phyloP scores from a whole-genome alignment of 1,140 invertebrate genomes.

The Plectrocnemia conspersa region DNA sequence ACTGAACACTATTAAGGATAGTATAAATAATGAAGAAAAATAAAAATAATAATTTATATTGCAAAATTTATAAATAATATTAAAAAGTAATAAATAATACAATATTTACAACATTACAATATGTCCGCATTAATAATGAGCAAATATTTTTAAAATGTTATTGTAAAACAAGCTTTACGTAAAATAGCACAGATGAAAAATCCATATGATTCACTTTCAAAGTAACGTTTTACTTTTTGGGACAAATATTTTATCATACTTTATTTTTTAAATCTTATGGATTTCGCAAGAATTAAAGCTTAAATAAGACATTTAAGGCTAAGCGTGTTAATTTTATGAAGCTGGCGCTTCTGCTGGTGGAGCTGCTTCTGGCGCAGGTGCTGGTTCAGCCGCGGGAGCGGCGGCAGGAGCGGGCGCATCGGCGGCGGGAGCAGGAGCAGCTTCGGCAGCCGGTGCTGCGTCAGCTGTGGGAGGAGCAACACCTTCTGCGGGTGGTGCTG shows the following conservation, averaged over 20 bases:
- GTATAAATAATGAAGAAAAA: too few relatives aligned
- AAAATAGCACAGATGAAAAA: too few relatives aligned
- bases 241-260: too few relatives aligned
- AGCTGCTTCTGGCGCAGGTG: constrained; percentile 35
- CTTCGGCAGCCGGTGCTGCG: constrained; percentile 23
- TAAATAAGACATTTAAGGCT: constrained; percentile 7
- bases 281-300: not conserved
- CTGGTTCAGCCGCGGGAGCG: not conserved
- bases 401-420: constrained; percentile 18
- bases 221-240: too few relatives aligned
- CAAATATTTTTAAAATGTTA: constrained; percentile 16
- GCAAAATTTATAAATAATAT: constrained; percentile 30
- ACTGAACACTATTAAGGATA: too few relatives aligned
- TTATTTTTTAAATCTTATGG: too few relatives aligned
- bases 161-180: too few relatives aligned
- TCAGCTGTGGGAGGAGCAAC: constrained; percentile 15
- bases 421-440: constrained; percentile 17
- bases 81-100: constrained; percentile 23
- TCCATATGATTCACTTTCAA: too few relatives aligned
- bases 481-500: constrained; percentile 21
- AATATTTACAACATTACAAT: constrained; percentile 22
- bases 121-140: constrained; percentile 17
- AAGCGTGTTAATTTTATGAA: constrained; percentile 30
- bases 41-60: too few relatives aligned
- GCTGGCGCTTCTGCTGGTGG: constrained; percentile 36